phyloP scores from a whole-genome alignment of 2,797 vertebrate genomes.

The Serranus cabrilla region DNA sequence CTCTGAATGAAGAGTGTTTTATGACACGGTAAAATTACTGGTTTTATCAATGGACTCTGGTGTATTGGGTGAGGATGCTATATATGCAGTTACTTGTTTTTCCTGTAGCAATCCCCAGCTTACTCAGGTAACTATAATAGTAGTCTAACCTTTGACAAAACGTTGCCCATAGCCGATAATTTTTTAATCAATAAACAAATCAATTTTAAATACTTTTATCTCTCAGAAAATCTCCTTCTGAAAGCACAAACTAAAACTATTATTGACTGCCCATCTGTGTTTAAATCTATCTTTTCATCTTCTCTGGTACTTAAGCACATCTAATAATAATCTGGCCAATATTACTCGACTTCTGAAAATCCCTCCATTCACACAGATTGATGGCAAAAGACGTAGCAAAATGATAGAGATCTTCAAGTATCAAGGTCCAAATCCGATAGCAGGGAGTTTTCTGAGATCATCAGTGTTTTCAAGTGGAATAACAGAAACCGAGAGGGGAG shows the following conservation, averaged over 20 bases:
- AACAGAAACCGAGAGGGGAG: background rate
- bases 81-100: background rate
- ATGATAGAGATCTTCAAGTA: slow-evolving; percentile 17
- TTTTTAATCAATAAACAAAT: background rate
- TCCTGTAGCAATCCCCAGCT: no score
- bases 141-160: background rate
- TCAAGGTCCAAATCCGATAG: slow-evolving; percentile 7
- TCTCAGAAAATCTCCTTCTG: background rate
- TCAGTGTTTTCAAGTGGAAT: slow-evolving; percentile 26
- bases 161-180: background rate
- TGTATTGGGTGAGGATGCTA: no score
- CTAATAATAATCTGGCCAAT: slow-evolving; percentile 5
- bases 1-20: no score
- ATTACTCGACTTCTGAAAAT: slow-evolving; percentile 3
- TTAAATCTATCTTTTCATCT: background rate
- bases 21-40: no score
- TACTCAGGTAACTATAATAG: no score
- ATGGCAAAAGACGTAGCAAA: background rate
- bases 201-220: background rate
- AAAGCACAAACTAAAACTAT: background rate
- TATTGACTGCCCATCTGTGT: background rate
- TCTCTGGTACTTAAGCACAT: background rate
- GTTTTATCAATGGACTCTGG: no score
- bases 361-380: background rate
- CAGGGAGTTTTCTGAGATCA: slow-evolving; percentile 2